Conservation (phyloP, 2,113 vertebrate genomes). For the Zosterops hypoxanthus region DNA sequence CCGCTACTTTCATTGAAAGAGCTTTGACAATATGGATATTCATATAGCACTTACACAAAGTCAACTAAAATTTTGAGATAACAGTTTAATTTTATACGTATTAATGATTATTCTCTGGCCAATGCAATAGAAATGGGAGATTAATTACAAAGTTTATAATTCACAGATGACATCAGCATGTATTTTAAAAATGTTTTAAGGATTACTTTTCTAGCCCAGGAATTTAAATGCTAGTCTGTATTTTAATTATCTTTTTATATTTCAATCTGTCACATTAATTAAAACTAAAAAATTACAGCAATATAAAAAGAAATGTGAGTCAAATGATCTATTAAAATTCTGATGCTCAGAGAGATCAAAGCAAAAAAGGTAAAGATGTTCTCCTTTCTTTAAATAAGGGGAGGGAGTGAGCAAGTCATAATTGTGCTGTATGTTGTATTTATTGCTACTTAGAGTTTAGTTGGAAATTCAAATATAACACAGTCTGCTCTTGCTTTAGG, state of each 20-base stretch:
- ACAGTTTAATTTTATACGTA: not conserved
- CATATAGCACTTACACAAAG: not conserved
- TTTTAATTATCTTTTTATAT: constrained; percentile 38
- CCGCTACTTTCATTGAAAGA: not conserved
- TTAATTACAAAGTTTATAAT: not conserved
- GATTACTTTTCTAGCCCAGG: not conserved
- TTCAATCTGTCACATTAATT: constrained; percentile 36
- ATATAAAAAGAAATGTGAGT: not conserved
- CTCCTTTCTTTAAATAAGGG: not conserved
- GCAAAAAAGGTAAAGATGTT: not conserved
- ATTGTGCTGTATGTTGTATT: not conserved
- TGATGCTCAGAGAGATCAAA: constrained; percentile 14
- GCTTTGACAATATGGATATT: not conserved
- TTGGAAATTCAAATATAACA: constrained; percentile 32
- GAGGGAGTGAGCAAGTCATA: not conserved
- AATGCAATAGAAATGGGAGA: not conserved
- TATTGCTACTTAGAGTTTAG: constrained; percentile 27
- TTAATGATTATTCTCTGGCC: not conserved
- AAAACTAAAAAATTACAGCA: not conserved
- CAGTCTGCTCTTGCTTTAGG: constrained; percentile 24
- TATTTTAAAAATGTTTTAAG: not conserved
- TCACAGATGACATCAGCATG: not conserved
- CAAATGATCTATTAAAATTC: not conserved
- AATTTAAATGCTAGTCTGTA: not conserved
- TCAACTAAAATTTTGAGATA: not conserved